Evolutionary conservation across 2,888 invertebrate genomes (phyloP).

Genomic region (Eupithecia subfuscata): DNA sequence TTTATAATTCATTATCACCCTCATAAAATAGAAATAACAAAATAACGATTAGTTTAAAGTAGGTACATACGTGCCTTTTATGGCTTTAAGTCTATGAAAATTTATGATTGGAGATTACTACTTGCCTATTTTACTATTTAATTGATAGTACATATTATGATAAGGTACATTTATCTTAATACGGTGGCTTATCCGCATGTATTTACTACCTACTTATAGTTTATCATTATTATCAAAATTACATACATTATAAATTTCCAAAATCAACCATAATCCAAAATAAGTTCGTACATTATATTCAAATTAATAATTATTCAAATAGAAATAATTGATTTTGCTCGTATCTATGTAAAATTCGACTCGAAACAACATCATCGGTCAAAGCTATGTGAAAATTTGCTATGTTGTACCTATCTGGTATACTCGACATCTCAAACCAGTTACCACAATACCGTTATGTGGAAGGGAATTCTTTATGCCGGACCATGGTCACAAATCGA

Average conservation of each 20-base stretch:
- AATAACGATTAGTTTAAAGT: constrained; percentile 2
- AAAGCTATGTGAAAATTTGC: constrained; percentile 64
- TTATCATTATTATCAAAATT: background rate
- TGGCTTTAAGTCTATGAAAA: constrained; percentile 19
- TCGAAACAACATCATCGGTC: constrained; percentile 17
- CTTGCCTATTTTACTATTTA: constrained; percentile 36
- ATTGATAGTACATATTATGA: constrained; percentile 14
- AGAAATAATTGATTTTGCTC: background rate
- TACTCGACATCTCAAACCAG: constrained; percentile 69
- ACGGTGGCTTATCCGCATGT: constrained; percentile 4
- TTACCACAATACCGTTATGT: constrained; percentile 71
- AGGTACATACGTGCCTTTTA: background rate
- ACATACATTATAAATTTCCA: background rate
- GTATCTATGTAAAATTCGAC: background rate
- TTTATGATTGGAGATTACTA: constrained; percentile 17
- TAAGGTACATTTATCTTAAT: constrained; percentile 6
- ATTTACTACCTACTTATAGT: background rate
- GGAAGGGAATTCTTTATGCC: constrained; percentile 76
- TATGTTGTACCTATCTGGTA: constrained; percentile 49
- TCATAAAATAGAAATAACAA: constrained; percentile 6
- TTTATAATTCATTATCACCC: constrained; percentile 1
- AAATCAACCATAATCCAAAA: background rate
- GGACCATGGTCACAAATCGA: constrained; percentile 63
- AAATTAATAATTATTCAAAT: background rate
- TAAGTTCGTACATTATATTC: background rate